A percentile compares a stretch with the other conserved stretches of the same genome.
Conservation (phyloP, 1,140 invertebrate species). For the Cheumatopsyche charites region DNA sequence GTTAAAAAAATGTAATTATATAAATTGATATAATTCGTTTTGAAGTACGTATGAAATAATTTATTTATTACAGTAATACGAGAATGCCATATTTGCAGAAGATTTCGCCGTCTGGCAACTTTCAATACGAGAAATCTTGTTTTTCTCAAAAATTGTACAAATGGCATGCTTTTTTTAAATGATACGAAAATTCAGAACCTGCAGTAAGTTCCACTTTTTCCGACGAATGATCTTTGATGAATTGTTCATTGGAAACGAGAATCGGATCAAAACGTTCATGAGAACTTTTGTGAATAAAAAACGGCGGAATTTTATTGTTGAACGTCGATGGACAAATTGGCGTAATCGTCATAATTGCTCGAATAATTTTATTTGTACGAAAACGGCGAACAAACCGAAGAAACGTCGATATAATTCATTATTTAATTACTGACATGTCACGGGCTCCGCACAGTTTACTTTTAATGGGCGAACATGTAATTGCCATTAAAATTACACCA, state of each 20-base stretch:
- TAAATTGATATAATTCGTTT: conserved; percentile 7
- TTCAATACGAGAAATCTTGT: background rate
- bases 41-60: background rate
- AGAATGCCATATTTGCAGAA: conserved; percentile 1
- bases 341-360: conserved; percentile 17
- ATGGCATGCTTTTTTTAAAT: too few relatives aligned
- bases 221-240: too few relatives aligned
- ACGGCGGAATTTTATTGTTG: background rate
- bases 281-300: too few relatives aligned
- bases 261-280: too few relatives aligned
- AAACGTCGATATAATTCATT: conserved; percentile 1
- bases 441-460: conserved; percentile 5
- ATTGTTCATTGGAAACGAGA: too few relatives aligned
- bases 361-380: conserved; percentile 2
- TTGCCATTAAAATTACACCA: conserved; percentile 20
- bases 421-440: conserved; percentile 25
- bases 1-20: conserved; percentile 4
- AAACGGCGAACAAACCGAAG: conserved; percentile 9
- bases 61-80: background rate
- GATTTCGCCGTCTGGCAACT: conserved; percentile 1
- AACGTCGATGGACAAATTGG: background rate
- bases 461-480: conserved; percentile 10
- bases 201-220: too few relatives aligned
- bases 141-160: too few relatives aligned
- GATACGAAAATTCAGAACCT: too few relatives aligned